phyloP scores from a whole-genome alignment of 2,113 vertebrate genomes.

The Lanius collurio region DNA sequence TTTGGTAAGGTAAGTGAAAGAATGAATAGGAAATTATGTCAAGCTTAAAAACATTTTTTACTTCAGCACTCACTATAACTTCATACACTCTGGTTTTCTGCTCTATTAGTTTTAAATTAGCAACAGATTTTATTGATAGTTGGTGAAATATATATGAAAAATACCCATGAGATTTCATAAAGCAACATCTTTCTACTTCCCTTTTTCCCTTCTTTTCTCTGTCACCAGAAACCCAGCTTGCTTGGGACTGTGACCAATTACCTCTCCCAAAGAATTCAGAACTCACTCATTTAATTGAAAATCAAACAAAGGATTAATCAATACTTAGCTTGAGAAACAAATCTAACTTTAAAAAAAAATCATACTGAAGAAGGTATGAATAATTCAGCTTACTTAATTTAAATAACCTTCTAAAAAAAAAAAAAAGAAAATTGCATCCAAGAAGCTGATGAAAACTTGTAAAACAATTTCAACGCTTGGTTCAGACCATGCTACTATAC shows the following conservation, averaged over 20 bases:
- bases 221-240: not conserved
- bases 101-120: conserved; percentile 18
- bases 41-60: conserved; percentile 10
- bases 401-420: not conserved
- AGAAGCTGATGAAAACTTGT: not conserved
- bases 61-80: not conserved
- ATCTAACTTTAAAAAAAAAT: not conserved
- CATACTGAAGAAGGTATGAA: not conserved
- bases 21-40: conserved; percentile 26
- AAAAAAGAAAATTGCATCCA: not conserved
- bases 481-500: not conserved
- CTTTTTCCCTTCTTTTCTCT: not conserved
- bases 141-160: not conserved
- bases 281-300: not conserved
- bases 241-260: not conserved
- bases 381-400: not conserved
- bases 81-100: not conserved
- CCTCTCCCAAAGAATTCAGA: not conserved
- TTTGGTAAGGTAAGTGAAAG: not conserved
- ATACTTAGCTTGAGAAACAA: not conserved
- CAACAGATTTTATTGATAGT: not conserved
- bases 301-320: not conserved
- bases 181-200: not conserved
- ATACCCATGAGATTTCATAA: not conserved
- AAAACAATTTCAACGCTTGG: not conserved